These are phyloP conservation scores for Isichthys henryi DNA, from an alignment of 2,113 vertebrate genomes.

Conservation along the genomic window DNA sequence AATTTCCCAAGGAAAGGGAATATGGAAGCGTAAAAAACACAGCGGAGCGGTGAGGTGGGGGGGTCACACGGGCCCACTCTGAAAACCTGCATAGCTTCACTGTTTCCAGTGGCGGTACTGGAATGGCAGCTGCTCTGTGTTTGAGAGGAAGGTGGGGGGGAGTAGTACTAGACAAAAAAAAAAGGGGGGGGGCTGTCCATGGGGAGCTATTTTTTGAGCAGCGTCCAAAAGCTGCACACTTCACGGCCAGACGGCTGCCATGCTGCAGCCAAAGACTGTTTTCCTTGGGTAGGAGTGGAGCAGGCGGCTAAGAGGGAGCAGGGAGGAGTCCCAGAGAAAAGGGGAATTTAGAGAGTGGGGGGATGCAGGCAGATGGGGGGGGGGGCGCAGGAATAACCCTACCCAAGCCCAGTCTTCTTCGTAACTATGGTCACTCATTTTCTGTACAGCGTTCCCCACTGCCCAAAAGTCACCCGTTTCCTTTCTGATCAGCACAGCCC, in stretches of 20 bases:
- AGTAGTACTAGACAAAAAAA: background rate
- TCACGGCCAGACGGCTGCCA: background rate
- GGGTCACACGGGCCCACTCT: constrained; percentile 7
- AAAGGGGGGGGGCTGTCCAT: background rate
- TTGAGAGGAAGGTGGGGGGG: background rate
- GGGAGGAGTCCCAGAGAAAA: background rate
- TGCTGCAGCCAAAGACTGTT: background rate
- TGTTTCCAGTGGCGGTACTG: background rate
- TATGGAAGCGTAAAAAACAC: background rate
- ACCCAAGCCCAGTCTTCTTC: background rate
- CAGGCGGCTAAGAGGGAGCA: background rate
- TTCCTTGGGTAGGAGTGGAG: constrained; percentile 6
- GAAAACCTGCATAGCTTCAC: constrained; percentile 9
- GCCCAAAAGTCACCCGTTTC: background rate
- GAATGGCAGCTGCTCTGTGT: background rate
- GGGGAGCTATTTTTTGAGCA: constrained; percentile 9
- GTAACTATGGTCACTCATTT: background rate
- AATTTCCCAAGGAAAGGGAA: constrained; percentile 3
- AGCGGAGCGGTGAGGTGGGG: background rate
- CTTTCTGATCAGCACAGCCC: background rate
- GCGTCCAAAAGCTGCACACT: constrained; percentile 7
- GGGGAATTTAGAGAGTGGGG: background rate
- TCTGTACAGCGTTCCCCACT: background rate
- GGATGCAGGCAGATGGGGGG: background rate
- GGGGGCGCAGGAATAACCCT: background rate